Percentiles rank a stretch among this genome's conserved stretches.
Conservation (phyloP, 2,113 vertebrate genomes). For the Mirounga angustirostris region DNA sequence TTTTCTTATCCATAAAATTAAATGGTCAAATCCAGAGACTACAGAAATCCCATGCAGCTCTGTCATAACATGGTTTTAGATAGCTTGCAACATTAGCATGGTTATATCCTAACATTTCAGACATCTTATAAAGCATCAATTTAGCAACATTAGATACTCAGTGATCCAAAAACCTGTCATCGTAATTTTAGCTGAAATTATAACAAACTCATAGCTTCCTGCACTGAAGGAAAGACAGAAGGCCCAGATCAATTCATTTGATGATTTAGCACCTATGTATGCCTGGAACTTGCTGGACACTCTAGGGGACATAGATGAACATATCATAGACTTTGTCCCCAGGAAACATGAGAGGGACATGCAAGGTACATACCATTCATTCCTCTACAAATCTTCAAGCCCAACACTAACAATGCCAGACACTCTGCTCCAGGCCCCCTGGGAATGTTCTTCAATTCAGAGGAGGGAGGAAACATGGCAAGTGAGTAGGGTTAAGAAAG, state of each 20-base stretch:
- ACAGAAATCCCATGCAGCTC: background rate
- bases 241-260: background rate
- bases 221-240: background rate
- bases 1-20: background rate
- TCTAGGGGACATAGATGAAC: background rate
- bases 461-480: background rate
- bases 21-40: background rate
- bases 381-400: background rate
- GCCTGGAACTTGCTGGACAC: background rate
- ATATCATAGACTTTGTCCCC: background rate
- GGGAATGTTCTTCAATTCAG: background rate
- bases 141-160: background rate
- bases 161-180: background rate
- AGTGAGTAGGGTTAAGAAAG: background rate
- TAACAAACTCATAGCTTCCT: background rate
- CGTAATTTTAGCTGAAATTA: background rate
- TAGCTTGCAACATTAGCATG: background rate
- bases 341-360: background rate
- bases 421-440: background rate
- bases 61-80: background rate
- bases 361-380: background rate
- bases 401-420: background rate
- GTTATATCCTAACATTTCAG: background rate
- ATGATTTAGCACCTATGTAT: background rate
- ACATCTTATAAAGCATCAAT: background rate